Evolutionary conservation across 1,140 invertebrate genomes (phyloP).

Genomic region (Orussus abietinus): DNA sequence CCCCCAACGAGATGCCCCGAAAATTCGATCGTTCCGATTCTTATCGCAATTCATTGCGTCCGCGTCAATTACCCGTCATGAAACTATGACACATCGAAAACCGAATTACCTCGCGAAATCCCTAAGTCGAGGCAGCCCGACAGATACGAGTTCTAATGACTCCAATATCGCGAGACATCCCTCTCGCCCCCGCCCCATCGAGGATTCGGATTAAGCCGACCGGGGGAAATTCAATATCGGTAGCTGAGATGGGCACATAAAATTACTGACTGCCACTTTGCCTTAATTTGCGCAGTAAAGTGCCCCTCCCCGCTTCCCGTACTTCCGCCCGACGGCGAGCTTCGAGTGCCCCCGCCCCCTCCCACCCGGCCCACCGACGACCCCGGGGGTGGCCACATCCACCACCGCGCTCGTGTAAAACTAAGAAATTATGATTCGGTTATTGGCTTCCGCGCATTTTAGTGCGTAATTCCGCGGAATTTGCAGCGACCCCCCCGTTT

Average conservation of each 20-base stretch:
- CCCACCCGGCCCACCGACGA: constrained; percentile 4
- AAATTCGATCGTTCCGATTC: too few species aligned
- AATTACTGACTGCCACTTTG: constrained; percentile 53
- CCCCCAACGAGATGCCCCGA: too few species aligned
- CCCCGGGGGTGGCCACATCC: constrained; percentile 15
- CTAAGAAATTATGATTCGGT: constrained; percentile 47
- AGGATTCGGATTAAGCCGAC: constrained; percentile 52
- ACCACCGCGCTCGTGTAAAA: constrained; percentile 34
- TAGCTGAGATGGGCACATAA: constrained; percentile 53
- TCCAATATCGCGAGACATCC: constrained; percentile 47
- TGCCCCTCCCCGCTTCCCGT: too few species aligned
- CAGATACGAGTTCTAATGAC: too few species aligned
- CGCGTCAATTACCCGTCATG: too few species aligned
- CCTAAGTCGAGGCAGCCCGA: too few species aligned
- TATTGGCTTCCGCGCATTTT: constrained; percentile 40
- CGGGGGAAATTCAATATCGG: constrained; percentile 55
- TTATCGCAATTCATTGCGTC: too few species aligned
- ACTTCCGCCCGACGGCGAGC: too few species aligned
- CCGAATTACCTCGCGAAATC: too few species aligned
- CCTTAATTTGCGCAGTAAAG: constrained; percentile 54
- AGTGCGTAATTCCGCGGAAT: constrained; percentile 38
- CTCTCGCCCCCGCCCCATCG: constrained; percentile 15
- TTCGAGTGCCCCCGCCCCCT: constrained; percentile 23
- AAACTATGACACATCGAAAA: too few species aligned
- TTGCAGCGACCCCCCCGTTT: constrained; percentile 22